Conservation (phyloP, 2,113 vertebrate genomes). For the Aleadryas rufinucha region DNA sequence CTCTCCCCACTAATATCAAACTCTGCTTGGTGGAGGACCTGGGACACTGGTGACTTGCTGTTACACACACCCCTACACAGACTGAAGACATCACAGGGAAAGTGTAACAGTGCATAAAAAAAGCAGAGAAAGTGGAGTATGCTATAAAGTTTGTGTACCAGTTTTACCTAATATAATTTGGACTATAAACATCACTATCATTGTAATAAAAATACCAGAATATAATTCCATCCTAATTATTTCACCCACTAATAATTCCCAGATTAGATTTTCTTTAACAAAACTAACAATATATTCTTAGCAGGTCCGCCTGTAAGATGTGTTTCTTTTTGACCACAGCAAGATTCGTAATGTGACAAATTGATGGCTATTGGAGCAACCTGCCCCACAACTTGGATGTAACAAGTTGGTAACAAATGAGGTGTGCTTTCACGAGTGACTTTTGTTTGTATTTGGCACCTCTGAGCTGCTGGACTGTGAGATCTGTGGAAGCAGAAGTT, state of each 20-base stretch:
- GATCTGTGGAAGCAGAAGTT: background rate
- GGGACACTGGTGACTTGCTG: background rate
- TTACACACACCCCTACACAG: background rate
- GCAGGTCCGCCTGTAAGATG: background rate
- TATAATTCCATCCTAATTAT: background rate
- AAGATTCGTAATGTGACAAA: background rate
- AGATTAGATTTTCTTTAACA: background rate
- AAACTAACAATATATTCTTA: background rate
- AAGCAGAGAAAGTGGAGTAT: background rate
- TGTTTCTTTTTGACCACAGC: background rate
- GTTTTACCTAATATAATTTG: background rate
- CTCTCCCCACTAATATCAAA: too few relatives aligned
- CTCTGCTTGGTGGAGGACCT: background rate
- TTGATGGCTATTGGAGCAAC: background rate
- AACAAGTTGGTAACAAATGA: background rate
- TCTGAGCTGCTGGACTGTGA: background rate
- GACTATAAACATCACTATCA: background rate
- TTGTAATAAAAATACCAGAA: background rate
- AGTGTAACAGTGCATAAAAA: background rate
- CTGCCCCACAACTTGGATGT: background rate
- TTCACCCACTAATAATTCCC: background rate
- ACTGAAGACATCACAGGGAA: background rate
- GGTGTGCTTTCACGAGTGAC: background rate
- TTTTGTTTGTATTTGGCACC: background rate
- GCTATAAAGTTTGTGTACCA: background rate